phyloP scores from a whole-genome alignment of 2,888 invertebrate species.

The Caenorhabditis angaria region DNA sequence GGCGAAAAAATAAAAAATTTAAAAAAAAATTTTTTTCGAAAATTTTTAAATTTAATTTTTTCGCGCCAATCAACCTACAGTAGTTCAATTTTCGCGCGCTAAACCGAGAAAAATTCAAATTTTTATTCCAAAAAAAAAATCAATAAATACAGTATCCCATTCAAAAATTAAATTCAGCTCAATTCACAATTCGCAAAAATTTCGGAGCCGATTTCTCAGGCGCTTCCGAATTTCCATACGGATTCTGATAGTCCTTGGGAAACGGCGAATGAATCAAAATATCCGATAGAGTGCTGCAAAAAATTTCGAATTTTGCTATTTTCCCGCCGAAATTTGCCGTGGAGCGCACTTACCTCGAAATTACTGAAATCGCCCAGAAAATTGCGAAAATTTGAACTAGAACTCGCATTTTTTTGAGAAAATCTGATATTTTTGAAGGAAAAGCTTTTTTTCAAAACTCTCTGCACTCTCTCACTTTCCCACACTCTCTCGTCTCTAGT shows the following conservation, averaged over 20 bases:
- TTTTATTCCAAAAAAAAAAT: too few relatives aligned
- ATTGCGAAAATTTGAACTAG: not conserved
- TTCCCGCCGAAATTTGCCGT: not conserved
- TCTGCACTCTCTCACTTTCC: too few relatives aligned
- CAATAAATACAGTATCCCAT: too few relatives aligned
- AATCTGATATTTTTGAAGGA: not conserved
- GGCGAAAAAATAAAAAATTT: too few relatives aligned
- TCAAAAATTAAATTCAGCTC: too few relatives aligned
- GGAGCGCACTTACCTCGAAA: too few relatives aligned
- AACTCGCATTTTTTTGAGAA: not conserved
- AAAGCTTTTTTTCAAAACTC: not conserved
- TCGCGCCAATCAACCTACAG: too few relatives aligned
- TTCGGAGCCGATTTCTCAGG: not conserved
- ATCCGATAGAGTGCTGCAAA: constrained; percentile 39
- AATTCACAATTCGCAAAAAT: not conserved
- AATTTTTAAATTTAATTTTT: too few relatives aligned
- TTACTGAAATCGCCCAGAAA: not conserved
- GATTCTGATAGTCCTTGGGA: constrained; percentile 24
- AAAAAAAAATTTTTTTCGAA: too few relatives aligned
- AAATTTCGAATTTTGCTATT: not conserved
- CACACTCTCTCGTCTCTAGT: too few relatives aligned
- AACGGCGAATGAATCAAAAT: constrained; percentile 31
- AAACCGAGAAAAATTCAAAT: too few relatives aligned
- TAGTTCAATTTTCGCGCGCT: too few relatives aligned
- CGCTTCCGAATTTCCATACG: not conserved